Evolutionary conservation across 2,888 invertebrate species (phyloP).

Genomic region (Chrysina gloriosa): DNA sequence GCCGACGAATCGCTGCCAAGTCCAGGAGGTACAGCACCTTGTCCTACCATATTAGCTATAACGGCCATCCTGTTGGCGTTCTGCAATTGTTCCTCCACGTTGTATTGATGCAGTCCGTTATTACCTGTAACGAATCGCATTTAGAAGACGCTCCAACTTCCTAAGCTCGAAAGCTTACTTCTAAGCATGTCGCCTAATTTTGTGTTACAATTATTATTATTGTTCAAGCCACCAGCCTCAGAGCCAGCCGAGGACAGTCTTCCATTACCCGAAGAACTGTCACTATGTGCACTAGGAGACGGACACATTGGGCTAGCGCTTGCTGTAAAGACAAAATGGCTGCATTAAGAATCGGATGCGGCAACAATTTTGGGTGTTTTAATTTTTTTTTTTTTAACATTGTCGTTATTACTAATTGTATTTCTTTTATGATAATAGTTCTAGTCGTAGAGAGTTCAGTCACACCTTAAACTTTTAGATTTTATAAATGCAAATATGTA

Average conservation of each 20-base stretch:
- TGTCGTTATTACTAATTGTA: too few relatives aligned
- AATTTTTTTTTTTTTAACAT: too few relatives aligned
- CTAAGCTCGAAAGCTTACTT: constrained; percentile 57
- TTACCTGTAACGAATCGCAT: constrained; percentile 59
- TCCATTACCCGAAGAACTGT: constrained; percentile 85
- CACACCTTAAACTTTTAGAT: too few relatives aligned
- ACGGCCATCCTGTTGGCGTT: constrained; percentile 75
- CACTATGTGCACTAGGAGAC: constrained; percentile 87
- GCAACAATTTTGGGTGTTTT: too few relatives aligned
- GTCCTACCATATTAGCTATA: constrained; percentile 75
- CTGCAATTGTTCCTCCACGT: constrained; percentile 71
- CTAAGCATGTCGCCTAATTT: constrained; percentile 66
- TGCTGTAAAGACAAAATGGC: constrained; percentile 54
- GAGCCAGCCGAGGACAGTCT: constrained; percentile 84
- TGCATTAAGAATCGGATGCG: too few relatives aligned
- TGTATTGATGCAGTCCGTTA: constrained; percentile 74
- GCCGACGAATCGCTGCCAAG: constrained; percentile 67
- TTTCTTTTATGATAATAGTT: too few relatives aligned
- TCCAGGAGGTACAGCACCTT: constrained; percentile 71
- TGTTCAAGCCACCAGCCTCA: constrained; percentile 77
- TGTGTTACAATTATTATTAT: constrained; percentile 76
- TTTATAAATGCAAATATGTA: too few relatives aligned
- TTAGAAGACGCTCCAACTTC: neutral
- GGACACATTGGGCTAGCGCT: constrained; percentile 78
- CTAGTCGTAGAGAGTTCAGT: too few relatives aligned